Base-by-base conservation (phyloP, 2,797 vertebrate species). In the Manis javanica region DNA sequence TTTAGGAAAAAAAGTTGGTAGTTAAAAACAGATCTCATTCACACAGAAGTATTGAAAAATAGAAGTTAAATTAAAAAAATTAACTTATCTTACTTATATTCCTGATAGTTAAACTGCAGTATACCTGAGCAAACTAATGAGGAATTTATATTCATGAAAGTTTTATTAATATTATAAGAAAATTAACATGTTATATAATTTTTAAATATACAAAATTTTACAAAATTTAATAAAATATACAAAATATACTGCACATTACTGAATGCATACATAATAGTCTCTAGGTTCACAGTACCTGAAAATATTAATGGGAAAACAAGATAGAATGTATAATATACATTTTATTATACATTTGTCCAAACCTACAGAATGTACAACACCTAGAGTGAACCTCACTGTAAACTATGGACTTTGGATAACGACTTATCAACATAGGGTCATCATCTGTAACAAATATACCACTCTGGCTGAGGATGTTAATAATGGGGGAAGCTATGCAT, bases 141-240 rank as follows among this genome's bases (percentile, higher is more conserved):
- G 9, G 31, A 96, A 81, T 74, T 94, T 84, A 72, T 57, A 86
- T 95, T 78, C 61, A 23, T 7, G 78, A 55, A 39, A 63, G 19
- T 96, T 96, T 91, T 81, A 90, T 78, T 95, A 90, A 37, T 21
- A 89, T 75, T 68, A 46, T 59, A 91, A 81, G 90, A 92, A 96
- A 83, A 71, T 26, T 77, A 77, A 84, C 79, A 2, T 42, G 31
- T 19, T 39, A 55, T 69, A 79, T 49, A 51, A 89, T 74, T 89
- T 90, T n/a, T 57, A 94, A 81, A 93, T 74, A 81, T n/a, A 91
- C 61, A 49, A 90, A 46, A 46, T 12, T 46, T 46, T 46, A 12
- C 46, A 46, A 46, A 46, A 46, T 46, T 46, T 46, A 46, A 46
- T 46, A 46, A 46, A 46, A 46, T 46, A 46, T 46, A 46, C 46